Base-by-base conservation (phyloP, 1,140 invertebrate species). In the Anadara kagoshimensis region DNA sequence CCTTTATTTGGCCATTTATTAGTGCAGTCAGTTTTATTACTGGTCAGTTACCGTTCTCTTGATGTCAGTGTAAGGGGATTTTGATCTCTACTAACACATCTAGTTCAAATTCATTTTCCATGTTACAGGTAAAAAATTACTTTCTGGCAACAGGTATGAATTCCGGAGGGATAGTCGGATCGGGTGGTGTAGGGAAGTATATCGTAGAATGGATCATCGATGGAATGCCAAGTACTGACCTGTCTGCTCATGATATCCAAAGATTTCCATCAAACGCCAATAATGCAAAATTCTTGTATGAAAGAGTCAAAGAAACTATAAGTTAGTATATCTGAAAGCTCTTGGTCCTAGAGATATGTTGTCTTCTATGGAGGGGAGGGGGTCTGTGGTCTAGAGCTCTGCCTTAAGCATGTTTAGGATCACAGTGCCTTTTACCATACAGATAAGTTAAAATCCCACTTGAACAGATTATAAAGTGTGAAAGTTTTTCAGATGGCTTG, bases 91-190 rank as follows among this genome's bases (percentile, higher is more conserved):
- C n/a, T 29, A 36, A 36, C 2, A 36, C 29, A 36, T 36, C 29
- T 36, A 36, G 29, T 36, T 7, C 29, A 36, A 36, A 36, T 36
- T 36, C 22, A 22, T 56, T 41, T 12, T 54, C 43, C 10, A 5
- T 36, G 1, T 86, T 84, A 51, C 81, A 95, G 93, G 94, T 98
- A 75, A 91, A 93, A 82, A 98, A 98, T 85, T 99, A 99, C 89
- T 96, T 94, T 86, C 93, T 99, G 36, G 96, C 96, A 7, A 95
- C 96, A 69, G 97, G 96, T 53, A 95, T 98, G 93, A 97, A 97
- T 91, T 96, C 95, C 0, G 94, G 96, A 57, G 96, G 96, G 24
- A 94, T 97, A 61, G 94, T 95, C 14, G 94, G 96, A 10, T 96
- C 96, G 26, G 96, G 96, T 5, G 97, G 97, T 43, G 94, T 98